These are phyloP conservation scores for Larimichthys polyactis DNA, from an alignment of 2,113 vertebrate genomes.

Conservation along the genomic window DNA sequence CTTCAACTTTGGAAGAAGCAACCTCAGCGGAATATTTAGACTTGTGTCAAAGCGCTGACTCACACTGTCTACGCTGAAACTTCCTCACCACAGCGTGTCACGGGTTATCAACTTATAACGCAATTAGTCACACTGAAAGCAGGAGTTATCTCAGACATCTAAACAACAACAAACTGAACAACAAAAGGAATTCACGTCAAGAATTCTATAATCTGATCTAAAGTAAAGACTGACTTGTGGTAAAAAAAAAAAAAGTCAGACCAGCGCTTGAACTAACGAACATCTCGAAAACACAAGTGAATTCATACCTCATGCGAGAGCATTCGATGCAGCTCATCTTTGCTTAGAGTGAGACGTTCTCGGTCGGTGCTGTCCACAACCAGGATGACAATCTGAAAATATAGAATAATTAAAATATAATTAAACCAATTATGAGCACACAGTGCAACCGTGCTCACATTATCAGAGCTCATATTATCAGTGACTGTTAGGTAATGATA, in stretches of 20 bases:
- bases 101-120: background rate
- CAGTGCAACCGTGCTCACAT: background rate
- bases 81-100: conserved; percentile 39
- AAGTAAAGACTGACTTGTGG: background rate
- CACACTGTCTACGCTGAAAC: conserved; percentile 16
- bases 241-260: background rate
- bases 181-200: conserved; percentile 5
- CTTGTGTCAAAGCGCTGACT: conserved; percentile 44
- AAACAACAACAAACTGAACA: background rate
- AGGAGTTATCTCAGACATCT: background rate
- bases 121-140: background rate
- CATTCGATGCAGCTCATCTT: conserved; percentile 88
- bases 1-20: background rate
- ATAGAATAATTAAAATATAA: background rate
- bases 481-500: background rate
- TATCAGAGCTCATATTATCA: background rate
- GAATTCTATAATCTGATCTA: background rate
- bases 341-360: conserved; percentile 83
- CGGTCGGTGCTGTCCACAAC: conserved; percentile 91
- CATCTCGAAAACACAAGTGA: background rate
- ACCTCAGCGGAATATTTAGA: conserved; percentile 36
- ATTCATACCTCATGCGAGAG: conserved; percentile 88
- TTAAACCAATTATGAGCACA: background rate
- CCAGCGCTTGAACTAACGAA: background rate
- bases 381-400: conserved; percentile 87